A percentile compares a stretch with the other conserved stretches of the same genome.
Evolutionary conservation across 2,888 invertebrate genomes (phyloP).

Genomic region (Emmelina monodactyla): DNA sequence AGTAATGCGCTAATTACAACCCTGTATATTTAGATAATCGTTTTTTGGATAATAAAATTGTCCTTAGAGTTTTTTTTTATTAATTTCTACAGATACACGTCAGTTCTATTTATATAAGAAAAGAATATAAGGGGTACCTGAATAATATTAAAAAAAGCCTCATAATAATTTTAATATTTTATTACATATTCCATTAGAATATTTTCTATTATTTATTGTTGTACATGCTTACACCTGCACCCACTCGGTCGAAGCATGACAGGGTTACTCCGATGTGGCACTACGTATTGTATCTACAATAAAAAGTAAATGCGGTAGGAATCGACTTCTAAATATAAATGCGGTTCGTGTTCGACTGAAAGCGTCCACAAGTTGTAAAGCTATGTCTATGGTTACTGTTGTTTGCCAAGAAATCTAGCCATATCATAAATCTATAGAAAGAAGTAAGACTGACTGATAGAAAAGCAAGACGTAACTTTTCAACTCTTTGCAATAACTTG

Average conservation of each 20-base stretch:
- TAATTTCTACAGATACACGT: too few species aligned
- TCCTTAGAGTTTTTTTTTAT: too few species aligned
- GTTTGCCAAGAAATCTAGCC: too few species aligned
- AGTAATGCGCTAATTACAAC: too few species aligned
- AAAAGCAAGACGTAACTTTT: too few species aligned
- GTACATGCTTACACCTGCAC: constrained; percentile 46
- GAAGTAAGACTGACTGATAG: too few species aligned
- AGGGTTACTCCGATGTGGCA: constrained; percentile 16
- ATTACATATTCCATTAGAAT: constrained; percentile 68
- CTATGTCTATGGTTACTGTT: constrained; percentile 5
- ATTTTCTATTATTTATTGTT: constrained; percentile 58
- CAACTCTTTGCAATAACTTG: neutral
- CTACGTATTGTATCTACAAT: constrained; percentile 50
- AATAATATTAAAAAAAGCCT: constrained; percentile 13
- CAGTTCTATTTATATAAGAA: too few species aligned
- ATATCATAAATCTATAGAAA: too few species aligned
- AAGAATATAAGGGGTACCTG: too few species aligned
- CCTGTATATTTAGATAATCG: too few species aligned
- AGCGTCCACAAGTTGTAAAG: neutral
- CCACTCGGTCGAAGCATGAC: constrained; percentile 18
- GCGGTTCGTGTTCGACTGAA: constrained; percentile 19
- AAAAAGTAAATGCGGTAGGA: constrained; percentile 51
- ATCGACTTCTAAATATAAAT: constrained; percentile 46
- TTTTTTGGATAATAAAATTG: too few species aligned
- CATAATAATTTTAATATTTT: constrained; percentile 42